Conservation (phyloP, 2,797 vertebrate genomes). For the Pelobates cultripes region DNA sequence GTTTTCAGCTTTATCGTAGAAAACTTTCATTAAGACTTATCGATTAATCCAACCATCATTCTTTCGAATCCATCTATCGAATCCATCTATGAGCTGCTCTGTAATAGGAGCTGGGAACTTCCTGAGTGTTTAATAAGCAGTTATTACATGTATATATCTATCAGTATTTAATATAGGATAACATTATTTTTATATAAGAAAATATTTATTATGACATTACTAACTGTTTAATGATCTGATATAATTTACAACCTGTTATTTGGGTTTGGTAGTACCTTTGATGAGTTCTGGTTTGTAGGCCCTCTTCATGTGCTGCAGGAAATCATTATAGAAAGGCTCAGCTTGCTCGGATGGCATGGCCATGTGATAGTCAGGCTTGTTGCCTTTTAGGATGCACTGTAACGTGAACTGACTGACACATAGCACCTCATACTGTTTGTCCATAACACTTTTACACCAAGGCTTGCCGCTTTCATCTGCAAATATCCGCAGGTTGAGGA, state of each 20-base stretch:
- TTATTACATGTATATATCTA: no score
- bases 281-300: conserved; percentile 87
- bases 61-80: no score
- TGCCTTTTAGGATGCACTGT: conserved; percentile 92
- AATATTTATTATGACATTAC: no score
- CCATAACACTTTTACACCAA: conserved; percentile 94
- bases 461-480: conserved; percentile 90
- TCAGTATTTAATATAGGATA: no score
- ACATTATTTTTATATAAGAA: no score
- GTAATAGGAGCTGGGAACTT: no score
- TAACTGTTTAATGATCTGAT: no score
- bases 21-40: no score
- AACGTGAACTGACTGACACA: conserved; percentile 97
- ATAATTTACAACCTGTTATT: background rate
- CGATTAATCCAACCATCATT: no score
- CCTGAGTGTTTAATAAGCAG: no score
- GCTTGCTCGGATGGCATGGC: conserved; percentile 92
- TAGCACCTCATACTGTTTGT: conserved; percentile 87
- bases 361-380: conserved; percentile 93
- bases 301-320: conserved; percentile 88
- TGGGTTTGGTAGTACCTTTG: conserved; percentile 77
- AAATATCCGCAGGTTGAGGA: conserved; percentile 92
- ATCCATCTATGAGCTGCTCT: no score
- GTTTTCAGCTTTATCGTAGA: no score
- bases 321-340: conserved; percentile 86